Percentiles rank a stretch among this genome's conserved stretches.
phyloP scores from a whole-genome alignment of 2,888 invertebrate species.

The Lochmaea capreae region DNA sequence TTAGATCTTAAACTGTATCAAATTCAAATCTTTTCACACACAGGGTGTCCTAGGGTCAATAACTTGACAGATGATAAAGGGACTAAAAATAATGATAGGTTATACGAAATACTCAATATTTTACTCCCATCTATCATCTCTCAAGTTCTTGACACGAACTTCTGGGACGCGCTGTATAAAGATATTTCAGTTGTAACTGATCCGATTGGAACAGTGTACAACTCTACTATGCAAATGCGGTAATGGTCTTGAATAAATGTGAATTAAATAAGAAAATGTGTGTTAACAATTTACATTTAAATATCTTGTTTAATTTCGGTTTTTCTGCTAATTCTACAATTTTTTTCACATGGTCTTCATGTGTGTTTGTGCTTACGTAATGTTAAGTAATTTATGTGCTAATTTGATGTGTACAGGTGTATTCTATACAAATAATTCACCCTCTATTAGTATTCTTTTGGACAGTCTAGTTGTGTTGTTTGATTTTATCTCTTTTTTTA shows the following conservation, averaged over 20 bases:
- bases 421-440: background rate
- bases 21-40: too few relatives aligned
- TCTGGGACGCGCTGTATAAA: too few relatives aligned
- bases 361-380: background rate
- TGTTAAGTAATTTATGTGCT: background rate
- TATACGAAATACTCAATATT: too few relatives aligned
- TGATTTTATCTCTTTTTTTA: background rate
- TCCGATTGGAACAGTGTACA: background rate
- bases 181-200: too few relatives aligned
- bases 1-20: too few relatives aligned
- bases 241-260: background rate
- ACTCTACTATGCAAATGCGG: background rate
- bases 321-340: background rate
- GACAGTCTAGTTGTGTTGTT: background rate
- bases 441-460: background rate
- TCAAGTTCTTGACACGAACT: too few relatives aligned
- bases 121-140: too few relatives aligned
- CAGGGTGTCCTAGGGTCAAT: too few relatives aligned
- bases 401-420: background rate
- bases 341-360: background rate
- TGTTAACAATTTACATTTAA: slow-evolving; percentile 6
- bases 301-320: background rate
- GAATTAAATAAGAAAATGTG: background rate
- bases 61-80: too few relatives aligned
- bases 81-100: too few relatives aligned